These are phyloP conservation scores for Elymnias hypermnestra DNA, from an alignment of 1,140 invertebrate genomes.

Conservation along the genomic window DNA sequence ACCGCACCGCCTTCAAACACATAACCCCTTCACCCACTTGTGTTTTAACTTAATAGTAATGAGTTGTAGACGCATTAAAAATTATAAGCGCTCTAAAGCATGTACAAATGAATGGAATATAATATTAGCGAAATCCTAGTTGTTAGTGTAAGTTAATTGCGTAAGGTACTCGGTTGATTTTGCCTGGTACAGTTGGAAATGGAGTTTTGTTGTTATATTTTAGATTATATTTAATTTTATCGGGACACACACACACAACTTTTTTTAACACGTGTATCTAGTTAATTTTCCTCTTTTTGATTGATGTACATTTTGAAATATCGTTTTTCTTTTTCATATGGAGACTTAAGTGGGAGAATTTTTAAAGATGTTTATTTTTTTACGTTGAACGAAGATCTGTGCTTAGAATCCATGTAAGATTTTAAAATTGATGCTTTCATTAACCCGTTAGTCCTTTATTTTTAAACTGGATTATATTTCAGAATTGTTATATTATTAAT, in stretches of 20 bases:
- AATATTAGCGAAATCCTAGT: slow-evolving; percentile 63
- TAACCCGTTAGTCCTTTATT: too few species aligned
- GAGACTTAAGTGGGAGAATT: slow-evolving; percentile 11
- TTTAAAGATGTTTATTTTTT: too few species aligned
- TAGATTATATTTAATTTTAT: slow-evolving; percentile 66
- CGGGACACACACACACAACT: slow-evolving; percentile 40
- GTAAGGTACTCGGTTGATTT: slow-evolving; percentile 32
- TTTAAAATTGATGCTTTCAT: too few species aligned
- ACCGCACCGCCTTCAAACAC: too few species aligned
- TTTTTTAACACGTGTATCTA: slow-evolving; percentile 49
- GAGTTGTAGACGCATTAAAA: slow-evolving; percentile 41
- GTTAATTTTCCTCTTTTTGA: slow-evolving; percentile 45
- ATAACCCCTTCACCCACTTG: too few species aligned
- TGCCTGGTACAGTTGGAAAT: slow-evolving; percentile 44
- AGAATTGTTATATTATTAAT: too few species aligned
- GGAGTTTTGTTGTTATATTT: slow-evolving; percentile 65
- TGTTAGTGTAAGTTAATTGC: slow-evolving; percentile 34
- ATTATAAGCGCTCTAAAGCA: slow-evolving; percentile 60
- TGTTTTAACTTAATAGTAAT: slow-evolving; percentile 50
- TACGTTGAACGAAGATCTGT: too few species aligned
- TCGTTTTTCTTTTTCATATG: slow-evolving; percentile 27
- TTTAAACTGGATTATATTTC: too few species aligned
- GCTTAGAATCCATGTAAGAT: too few species aligned
- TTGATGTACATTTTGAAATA: slow-evolving; percentile 36
- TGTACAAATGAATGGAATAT: slow-evolving; percentile 65